Conservation (phyloP, 2,888 invertebrate species). For the Polia nebulosa region DNA sequence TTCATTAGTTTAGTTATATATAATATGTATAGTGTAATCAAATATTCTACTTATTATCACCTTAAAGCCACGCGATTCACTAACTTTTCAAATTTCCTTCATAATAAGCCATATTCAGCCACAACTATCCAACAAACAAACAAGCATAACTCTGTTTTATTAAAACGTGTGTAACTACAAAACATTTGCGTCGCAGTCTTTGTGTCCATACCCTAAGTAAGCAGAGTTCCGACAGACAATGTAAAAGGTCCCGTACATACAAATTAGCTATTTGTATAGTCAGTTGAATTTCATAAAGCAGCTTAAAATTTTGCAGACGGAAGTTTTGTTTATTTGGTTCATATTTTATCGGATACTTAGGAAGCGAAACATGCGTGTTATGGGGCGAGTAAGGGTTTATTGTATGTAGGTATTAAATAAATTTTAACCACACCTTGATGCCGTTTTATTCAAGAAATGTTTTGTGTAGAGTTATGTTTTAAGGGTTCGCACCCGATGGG, state of each 20-base stretch:
- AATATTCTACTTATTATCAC: too few species aligned
- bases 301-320: conserved; percentile 41
- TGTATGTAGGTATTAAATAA: conserved; percentile 10
- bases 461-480: too few species aligned
- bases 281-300: conserved; percentile 37
- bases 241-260: conserved; percentile 53
- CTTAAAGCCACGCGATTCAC: not conserved
- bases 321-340: conserved; percentile 45
- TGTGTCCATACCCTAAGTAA: conserved; percentile 46
- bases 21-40: too few species aligned
- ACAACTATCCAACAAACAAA: conserved; percentile 18
- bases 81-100: too few species aligned
- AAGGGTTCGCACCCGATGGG: too few species aligned
- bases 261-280: conserved; percentile 60
- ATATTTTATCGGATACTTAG: conserved; percentile 46
- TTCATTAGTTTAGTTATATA: too few species aligned
- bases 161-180: conserved; percentile 24
- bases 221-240: conserved; percentile 54
- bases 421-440: conserved; percentile 5
- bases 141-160: conserved; percentile 24
- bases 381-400: conserved; percentile 9
- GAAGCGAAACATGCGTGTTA: conserved; percentile 26
- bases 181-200: conserved; percentile 17
- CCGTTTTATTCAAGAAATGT: too few species aligned
- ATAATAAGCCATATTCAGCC: not conserved